These are phyloP conservation scores for Drosophila nigricruria DNA, from an alignment of 2,888 invertebrate species.

Conservation along the genomic window DNA sequence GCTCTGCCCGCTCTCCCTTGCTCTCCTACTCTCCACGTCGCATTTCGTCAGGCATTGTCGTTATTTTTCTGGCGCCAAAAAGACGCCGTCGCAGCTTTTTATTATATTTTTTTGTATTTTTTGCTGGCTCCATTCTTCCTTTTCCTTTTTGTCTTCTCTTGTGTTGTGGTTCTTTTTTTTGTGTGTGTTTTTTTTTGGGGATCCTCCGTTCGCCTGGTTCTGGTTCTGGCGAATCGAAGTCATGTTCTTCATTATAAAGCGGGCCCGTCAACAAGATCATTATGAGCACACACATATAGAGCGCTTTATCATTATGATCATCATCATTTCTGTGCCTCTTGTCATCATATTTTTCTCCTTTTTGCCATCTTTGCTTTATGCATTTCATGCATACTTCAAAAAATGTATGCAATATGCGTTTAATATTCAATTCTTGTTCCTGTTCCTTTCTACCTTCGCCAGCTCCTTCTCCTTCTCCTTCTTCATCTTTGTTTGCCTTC, in stretches of 20 bases:
- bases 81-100: conserved; percentile 75
- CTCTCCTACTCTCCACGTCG: conserved; percentile 15
- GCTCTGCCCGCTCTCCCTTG: not conserved
- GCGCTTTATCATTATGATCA: conserved; percentile 36
- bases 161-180: conserved; percentile 27
- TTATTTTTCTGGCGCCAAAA: conserved; percentile 84
- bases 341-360: conserved; percentile 36
- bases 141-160: conserved; percentile 22
- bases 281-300: conserved; percentile 29
- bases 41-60: conserved; percentile 72
- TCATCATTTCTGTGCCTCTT: conserved; percentile 24
- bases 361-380: conserved; percentile 67
- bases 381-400: conserved; percentile 69
- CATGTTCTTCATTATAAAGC: conserved; percentile 77
- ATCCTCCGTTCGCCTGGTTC: conserved; percentile 46
- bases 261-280: conserved; percentile 48
- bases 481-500: not conserved
- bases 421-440: conserved; percentile 71
- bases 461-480: conserved; percentile 22
- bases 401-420: conserved; percentile 70
- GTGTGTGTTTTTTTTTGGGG: conserved; percentile 48
- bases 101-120: conserved; percentile 1
- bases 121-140: conserved; percentile 57
- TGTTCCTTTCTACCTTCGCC: conserved; percentile 27
- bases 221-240: conserved; percentile 66